Conservation (phyloP, 1,140 invertebrate species). For the Bombus pyrosoma region DNA sequence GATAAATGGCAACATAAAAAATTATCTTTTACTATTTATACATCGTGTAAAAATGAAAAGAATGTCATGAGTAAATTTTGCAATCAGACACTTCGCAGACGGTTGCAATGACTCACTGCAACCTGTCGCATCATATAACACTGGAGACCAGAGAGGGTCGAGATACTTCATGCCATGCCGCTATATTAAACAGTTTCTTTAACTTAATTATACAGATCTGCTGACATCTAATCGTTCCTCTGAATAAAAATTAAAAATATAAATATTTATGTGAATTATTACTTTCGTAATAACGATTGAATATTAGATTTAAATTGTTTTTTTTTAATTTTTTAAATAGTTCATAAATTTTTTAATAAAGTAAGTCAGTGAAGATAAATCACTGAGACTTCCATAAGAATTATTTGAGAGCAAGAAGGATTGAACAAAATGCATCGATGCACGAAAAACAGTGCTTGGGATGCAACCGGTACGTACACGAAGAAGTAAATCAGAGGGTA, state of each 20-base stretch:
- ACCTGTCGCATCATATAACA: constrained; percentile 42
- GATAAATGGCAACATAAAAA: not conserved
- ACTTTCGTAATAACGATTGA: not conserved
- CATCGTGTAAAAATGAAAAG: not conserved
- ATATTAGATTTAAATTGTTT: not conserved
- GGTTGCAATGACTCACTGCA: constrained; percentile 43
- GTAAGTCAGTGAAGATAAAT: not conserved
- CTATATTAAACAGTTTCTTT: not conserved
- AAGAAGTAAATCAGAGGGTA: not conserved
- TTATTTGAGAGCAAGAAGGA: not conserved
- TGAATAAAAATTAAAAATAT: not conserved
- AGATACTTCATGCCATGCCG: not conserved
- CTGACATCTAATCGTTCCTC: not conserved
- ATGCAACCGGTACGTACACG: not conserved
- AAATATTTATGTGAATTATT: not conserved
- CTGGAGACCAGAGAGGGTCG: not conserved
- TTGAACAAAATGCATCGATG: not conserved
- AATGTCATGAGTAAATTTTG: constrained; percentile 14
- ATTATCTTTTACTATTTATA: too few species aligned
- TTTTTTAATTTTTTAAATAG: not conserved
- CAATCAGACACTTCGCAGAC: constrained; percentile 43
- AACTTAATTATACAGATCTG: not conserved
- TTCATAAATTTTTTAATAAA: not conserved
- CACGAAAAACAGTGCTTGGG: not conserved
- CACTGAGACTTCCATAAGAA: not conserved